Evolutionary conservation across 2,113 vertebrate species (phyloP).

Genomic region (Ailurus styani): DNA sequence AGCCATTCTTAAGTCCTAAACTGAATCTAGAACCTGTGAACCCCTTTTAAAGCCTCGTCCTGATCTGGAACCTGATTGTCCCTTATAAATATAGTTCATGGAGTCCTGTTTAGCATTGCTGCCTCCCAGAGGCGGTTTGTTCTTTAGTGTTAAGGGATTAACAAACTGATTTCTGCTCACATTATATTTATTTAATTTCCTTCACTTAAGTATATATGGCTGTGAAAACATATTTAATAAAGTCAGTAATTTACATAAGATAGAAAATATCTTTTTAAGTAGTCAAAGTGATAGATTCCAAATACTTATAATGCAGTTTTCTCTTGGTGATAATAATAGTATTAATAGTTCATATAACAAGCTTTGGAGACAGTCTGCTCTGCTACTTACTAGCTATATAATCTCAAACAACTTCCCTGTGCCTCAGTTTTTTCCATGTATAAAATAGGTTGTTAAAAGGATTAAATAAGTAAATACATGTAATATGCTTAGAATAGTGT

Average conservation of each 20-base stretch:
- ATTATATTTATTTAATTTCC: background rate
- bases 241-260: conserved; percentile 9
- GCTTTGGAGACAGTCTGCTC: background rate
- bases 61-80: background rate
- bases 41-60: background rate
- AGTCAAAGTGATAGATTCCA: background rate
- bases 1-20: background rate
- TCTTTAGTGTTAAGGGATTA: background rate
- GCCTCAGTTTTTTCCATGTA: conserved; percentile 6
- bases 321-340: background rate
- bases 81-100: background rate
- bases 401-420: background rate
- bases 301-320: background rate
- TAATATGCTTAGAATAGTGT: background rate
- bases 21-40: conserved; percentile 10
- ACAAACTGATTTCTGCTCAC: conserved; percentile 12
- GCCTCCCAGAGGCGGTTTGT: background rate
- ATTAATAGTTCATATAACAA: conserved; percentile 20
- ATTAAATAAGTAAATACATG: background rate
- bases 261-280: conserved; percentile 15
- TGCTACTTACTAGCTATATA: background rate
- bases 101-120: background rate
- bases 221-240: conserved; percentile 28
- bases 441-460: background rate
- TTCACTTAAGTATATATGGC: background rate